These are phyloP conservation scores for Lepidocyrtoides sp. DNA, from an alignment of 2,888 invertebrate species.

Conservation along the genomic window DNA sequence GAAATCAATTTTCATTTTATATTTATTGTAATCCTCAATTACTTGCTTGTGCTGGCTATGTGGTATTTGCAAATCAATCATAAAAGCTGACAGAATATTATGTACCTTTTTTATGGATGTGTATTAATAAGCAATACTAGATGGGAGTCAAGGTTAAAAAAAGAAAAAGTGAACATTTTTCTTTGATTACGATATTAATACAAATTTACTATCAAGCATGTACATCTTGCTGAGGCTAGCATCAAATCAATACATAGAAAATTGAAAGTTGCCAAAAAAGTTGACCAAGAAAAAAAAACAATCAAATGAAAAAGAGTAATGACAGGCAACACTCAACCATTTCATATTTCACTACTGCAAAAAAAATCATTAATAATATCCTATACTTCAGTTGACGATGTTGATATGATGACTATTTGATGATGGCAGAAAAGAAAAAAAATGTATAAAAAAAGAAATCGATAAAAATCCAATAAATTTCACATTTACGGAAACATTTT, in stretches of 20 bases:
- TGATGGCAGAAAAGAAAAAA: slow-evolving; percentile 10
- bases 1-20: slow-evolving; percentile 74
- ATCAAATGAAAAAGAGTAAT: not conserved
- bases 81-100: no score
- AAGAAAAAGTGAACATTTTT: no score
- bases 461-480: slow-evolving; percentile 57
- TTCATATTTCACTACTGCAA: not conserved
- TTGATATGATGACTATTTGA: slow-evolving; percentile 40
- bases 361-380: slow-evolving; percentile 3
- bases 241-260: not conserved
- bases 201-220: no score
- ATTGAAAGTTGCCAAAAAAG: slow-evolving; percentile 19
- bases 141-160: slow-evolving; percentile 5
- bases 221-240: not conserved
- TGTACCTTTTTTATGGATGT: not conserved
- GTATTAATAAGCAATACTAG: not conserved
- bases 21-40: slow-evolving; percentile 70
- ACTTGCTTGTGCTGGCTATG: slow-evolving; percentile 27
- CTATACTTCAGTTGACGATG: not conserved
- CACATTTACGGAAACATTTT: slow-evolving; percentile 56
- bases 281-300: not conserved
- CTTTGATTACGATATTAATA: no score
- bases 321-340: not conserved
- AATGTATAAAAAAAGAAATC: slow-evolving; percentile 33
- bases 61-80: slow-evolving; percentile 67